Evolutionary conservation across 2,888 invertebrate species (phyloP).

Genomic region (Torymus aiolomorphi): DNA sequence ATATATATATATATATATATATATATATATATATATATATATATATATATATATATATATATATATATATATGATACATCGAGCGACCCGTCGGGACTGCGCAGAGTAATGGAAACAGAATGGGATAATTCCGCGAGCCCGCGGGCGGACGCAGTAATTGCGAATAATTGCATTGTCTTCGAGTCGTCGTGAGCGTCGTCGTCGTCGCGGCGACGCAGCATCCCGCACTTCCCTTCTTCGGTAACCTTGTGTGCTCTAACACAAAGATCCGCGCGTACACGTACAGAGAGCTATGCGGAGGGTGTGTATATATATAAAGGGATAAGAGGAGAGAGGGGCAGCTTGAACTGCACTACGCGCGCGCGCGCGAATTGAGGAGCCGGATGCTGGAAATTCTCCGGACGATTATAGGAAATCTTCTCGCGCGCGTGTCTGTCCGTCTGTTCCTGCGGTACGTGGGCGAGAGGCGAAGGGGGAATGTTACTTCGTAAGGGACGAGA

Average conservation of each 20-base stretch:
- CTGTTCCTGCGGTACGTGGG: not conserved
- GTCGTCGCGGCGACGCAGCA: conserved; percentile 58
- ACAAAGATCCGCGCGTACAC: not conserved
- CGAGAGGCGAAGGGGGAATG: not conserved
- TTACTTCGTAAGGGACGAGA: too few relatives aligned
- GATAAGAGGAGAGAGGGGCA: too few relatives aligned
- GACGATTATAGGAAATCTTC: conserved; percentile 61
- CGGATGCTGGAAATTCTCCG: conserved; percentile 65
- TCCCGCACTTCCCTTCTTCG: not conserved
- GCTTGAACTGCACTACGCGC: not conserved
- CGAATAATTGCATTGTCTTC: conserved; percentile 76
- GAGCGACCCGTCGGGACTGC: not conserved
- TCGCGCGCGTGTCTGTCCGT: not conserved
- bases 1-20: too few relatives aligned
- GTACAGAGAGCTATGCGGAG: not conserved
- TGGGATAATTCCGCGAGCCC: conserved; percentile 72
- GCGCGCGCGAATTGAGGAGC: conserved; percentile 36
- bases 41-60: too few relatives aligned
- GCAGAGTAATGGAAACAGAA: conserved; percentile 63
- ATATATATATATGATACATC: not conserved
- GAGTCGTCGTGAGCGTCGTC: conserved; percentile 64
- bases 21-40: too few relatives aligned
- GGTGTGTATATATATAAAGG: not conserved
- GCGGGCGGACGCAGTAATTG: conserved; percentile 74
- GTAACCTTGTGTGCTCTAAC: not conserved